Percentiles rank a stretch among this genome's conserved stretches.
These are phyloP conservation scores for Cetoscarus ocellatus DNA, from an alignment of 2,797 vertebrate species.

Conservation along the genomic window DNA sequence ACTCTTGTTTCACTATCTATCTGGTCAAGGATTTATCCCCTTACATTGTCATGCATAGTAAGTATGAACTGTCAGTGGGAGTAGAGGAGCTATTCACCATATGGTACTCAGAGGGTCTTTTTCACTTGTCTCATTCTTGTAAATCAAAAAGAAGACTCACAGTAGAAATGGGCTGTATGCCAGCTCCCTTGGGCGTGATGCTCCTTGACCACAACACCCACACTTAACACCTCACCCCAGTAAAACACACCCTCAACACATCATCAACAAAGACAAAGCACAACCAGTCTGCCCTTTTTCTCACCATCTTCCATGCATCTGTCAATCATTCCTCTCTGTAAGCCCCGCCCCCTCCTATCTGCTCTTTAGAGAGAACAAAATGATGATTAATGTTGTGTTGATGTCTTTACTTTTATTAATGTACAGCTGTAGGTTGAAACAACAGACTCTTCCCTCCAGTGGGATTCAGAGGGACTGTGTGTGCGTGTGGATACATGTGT, in stretches of 20 bases:
- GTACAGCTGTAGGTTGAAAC: constrained; percentile 87
- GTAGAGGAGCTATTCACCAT: neutral
- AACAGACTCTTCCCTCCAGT: constrained; percentile 82
- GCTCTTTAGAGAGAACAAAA: constrained; percentile 80
- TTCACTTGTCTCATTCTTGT: constrained; percentile 8
- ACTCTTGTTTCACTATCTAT: too few species aligned
- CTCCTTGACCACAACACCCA: constrained; percentile 50
- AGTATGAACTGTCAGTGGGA: neutral
- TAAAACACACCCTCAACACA: constrained; percentile 51
- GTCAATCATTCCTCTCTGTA: constrained; percentile 20
- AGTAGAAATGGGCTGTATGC: constrained; percentile 38
- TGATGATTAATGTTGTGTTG: constrained; percentile 95
- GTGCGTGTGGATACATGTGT: constrained; percentile 41
- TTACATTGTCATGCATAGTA: neutral
- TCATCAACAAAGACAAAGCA: constrained; percentile 77
- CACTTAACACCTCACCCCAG: constrained; percentile 73
- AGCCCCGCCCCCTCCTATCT: constrained; percentile 44
- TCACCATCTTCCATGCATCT: constrained; percentile 20
- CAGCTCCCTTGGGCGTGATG: constrained; percentile 44
- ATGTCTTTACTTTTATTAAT: constrained; percentile 92
- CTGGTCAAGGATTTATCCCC: neutral
- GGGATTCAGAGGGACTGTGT: constrained; percentile 75
- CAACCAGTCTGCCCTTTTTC: constrained; percentile 16
- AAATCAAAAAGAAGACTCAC: constrained; percentile 3
- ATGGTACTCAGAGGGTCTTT: neutral